Evolutionary conservation across 2,113 vertebrate genomes (phyloP).

Genomic region (Helogale parvula): DNA sequence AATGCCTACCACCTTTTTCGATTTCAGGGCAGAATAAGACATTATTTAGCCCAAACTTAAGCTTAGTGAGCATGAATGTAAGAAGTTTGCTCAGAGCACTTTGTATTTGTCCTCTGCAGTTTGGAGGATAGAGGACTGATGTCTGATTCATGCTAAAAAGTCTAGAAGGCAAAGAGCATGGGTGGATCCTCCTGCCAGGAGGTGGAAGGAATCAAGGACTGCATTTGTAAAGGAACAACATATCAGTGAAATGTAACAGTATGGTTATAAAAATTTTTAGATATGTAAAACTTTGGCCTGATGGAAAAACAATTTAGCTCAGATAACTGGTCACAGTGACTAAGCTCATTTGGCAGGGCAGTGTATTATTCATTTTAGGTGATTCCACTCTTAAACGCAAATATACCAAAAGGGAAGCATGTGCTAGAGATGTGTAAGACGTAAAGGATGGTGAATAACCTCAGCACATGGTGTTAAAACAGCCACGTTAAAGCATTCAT

Average conservation of each 20-base stretch:
- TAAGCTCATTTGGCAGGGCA: not conserved
- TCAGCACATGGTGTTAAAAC: constrained; percentile 51
- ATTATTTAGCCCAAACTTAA: not conserved
- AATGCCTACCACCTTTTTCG: not conserved
- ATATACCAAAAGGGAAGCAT: not conserved
- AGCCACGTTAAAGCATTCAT: not conserved
- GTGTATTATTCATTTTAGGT: constrained; percentile 42
- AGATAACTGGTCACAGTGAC: constrained; percentile 67
- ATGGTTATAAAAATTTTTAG: not conserved
- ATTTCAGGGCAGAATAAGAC: not conserved
- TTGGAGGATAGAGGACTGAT: not conserved
- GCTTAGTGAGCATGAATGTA: not conserved
- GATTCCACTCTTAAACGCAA: not conserved
- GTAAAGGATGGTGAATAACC: constrained; percentile 28
- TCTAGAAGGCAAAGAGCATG: not conserved
- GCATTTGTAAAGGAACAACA: fast-evolving
- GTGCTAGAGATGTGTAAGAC: constrained; percentile 59
- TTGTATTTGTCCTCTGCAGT: not conserved
- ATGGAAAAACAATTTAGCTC: not conserved
- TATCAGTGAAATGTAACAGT: not conserved
- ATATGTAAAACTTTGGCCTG: not conserved
- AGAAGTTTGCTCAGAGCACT: not conserved
- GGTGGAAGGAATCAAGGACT: not conserved
- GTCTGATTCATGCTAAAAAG: not conserved
- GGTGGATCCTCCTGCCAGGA: not conserved